Conservation (phyloP, 2,113 vertebrate species). For the Garra rufa region DNA sequence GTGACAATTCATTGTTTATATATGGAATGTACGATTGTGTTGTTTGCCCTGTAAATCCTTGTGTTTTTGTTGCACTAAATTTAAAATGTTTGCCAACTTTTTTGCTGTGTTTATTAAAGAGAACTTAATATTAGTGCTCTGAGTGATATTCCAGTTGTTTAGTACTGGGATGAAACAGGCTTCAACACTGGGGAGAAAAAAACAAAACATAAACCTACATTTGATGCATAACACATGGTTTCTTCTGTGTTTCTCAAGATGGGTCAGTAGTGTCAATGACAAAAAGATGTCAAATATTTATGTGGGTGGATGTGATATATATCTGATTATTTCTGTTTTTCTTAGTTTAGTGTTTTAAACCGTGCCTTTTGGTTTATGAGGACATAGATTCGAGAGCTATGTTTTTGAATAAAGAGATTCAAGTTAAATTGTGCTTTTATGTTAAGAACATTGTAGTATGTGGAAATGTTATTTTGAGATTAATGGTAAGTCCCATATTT, state of each 20-base stretch:
- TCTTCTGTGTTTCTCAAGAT: background rate
- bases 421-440: background rate
- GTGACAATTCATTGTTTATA: background rate
- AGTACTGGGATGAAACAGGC: background rate
- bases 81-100: background rate
- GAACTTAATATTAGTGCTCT: background rate
- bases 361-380: background rate
- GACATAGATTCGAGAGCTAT: background rate
- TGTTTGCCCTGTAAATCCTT: background rate
- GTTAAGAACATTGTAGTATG: background rate
- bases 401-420: too few species aligned
- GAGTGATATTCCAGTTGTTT: conserved; percentile 7
- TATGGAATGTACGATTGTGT: background rate
- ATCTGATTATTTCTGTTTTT: background rate
- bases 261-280: background rate
- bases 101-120: conserved; percentile 4
- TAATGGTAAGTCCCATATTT: too few species aligned
- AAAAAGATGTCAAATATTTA: background rate
- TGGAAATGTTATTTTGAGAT: too few species aligned
- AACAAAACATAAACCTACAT: background rate
- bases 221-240: background rate
- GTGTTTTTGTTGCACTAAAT: conserved; percentile 6
- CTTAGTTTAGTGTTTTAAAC: background rate
- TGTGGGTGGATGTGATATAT: background rate
- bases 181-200: background rate